Base-by-base conservation (phyloP, 2,113 vertebrate species). In the Bubo scandiacus region DNA sequence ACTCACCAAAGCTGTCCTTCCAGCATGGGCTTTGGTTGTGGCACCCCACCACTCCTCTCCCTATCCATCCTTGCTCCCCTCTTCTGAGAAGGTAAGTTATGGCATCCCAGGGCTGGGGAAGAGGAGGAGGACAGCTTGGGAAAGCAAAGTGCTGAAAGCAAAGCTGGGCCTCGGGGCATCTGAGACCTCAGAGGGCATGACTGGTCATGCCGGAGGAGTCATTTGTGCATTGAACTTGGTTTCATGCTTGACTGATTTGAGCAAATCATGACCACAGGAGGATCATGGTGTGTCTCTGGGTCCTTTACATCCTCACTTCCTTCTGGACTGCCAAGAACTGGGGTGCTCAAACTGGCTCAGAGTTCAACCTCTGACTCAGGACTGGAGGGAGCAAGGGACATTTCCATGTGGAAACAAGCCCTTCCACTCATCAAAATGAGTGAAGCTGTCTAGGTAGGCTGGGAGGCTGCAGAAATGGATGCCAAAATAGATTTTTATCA, bases 61-160 rank as follows among this genome's bases (percentile, higher is more conserved):
- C 18, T 68, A 11, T 78, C 71, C 30, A 6, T 55, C 22, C 45
- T 61, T 38, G 18, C 27, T 86, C 32, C 11, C 5, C 21, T 65
- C 6, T 67, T 73, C 65, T 32, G 27, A 51, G 42, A 29, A 86
- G 36, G 19, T 23, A 15, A 88, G 12, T 26, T 57, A 20, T 11
- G 30, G 27, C 27, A 86, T 47, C 2, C 4, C 36, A 73, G 51
- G 75, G 32, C 21, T 3, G 2, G 47, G 63, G 21, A 54, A 58
- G 51, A 36, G 5, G 30, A 67, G 38, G 6, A 74, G 19, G 45
- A 71, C 5, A 66, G 40, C n/a, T 80, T 0, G 0, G 42, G 38
- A 54, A 62, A 75, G 25, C 6, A 10, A 74, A 63, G 10, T 51
- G 15, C 47, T 81, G 30, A 14, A 34, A 68, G 36, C 30, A 57